Conservation (phyloP, 2,888 invertebrate species). For the Sepiola atlantica region DNA sequence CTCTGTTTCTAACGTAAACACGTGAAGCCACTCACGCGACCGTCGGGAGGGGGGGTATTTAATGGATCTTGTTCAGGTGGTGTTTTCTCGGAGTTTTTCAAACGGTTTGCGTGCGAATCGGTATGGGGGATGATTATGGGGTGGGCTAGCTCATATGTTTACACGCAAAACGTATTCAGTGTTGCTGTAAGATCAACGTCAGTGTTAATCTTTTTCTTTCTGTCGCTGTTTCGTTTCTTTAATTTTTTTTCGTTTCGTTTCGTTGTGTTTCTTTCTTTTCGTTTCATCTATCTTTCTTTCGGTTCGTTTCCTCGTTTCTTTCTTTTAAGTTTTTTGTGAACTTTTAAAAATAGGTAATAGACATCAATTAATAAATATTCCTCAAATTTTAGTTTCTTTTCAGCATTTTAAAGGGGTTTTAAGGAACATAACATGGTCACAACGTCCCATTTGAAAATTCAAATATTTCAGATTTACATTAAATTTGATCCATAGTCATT, state of each 20-base stretch:
- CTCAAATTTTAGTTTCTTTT: no score
- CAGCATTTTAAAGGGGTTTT: no score
- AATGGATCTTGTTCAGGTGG: background rate
- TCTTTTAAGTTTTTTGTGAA: background rate
- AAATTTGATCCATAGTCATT: no score
- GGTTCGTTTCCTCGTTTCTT: background rate
- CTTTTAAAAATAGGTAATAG: no score
- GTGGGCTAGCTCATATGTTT: background rate
- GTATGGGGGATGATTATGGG: background rate
- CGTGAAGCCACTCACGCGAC: constrained; percentile 16
- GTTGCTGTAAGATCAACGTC: background rate
- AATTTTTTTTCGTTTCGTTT: background rate
- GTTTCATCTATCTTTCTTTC: background rate
- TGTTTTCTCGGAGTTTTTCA: background rate
- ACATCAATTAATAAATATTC: no score
- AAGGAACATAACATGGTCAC: no score
- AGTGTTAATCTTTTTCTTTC: background rate
- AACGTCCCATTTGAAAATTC: no score
- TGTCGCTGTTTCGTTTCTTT: background rate
- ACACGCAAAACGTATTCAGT: background rate
- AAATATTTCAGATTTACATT: no score
- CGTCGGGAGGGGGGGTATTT: no score
- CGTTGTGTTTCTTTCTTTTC: background rate
- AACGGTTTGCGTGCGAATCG: background rate
- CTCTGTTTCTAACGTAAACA: background rate